phyloP scores from a whole-genome alignment of 1,140 invertebrate species.

The Anoplophora glabripennis region DNA sequence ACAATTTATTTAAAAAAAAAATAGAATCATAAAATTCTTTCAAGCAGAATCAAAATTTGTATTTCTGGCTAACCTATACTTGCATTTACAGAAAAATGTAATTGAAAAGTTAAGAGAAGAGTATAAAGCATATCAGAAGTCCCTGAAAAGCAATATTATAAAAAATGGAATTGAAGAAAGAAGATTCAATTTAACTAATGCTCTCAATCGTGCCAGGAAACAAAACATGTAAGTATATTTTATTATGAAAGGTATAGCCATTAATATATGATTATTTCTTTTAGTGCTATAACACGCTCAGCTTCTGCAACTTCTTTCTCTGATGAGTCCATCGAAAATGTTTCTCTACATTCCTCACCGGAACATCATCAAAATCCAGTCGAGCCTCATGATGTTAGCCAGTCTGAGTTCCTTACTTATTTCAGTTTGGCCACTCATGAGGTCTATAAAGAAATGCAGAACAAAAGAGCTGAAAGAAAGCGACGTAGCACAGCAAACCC shows the following conservation, averaged over 20 bases:
- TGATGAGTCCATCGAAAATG: constrained; percentile 37
- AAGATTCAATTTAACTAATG: constrained; percentile 37
- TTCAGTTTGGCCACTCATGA: constrained; percentile 52
- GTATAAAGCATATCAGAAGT: constrained; percentile 38
- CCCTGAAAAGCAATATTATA: constrained; percentile 32
- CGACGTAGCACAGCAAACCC: constrained; percentile 56
- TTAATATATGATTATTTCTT: constrained; percentile 9
- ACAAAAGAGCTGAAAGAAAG: constrained; percentile 54
- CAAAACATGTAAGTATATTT: constrained; percentile 44
- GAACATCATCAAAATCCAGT: constrained; percentile 35
- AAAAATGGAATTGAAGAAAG: constrained; percentile 42
- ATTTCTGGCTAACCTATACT: constrained; percentile 1
- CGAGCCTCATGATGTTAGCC: constrained; percentile 39
- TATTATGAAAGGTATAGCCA: neutral
- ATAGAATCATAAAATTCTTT: neutral
- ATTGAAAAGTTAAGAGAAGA: constrained; percentile 42
- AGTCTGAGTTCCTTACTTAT: constrained; percentile 45
- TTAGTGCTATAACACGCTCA: constrained; percentile 20
- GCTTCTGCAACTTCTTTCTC: constrained; percentile 34
- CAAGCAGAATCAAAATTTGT: neutral
- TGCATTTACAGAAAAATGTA: constrained; percentile 38
- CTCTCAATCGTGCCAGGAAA: constrained; percentile 42
- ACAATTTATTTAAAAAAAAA: too few species aligned
- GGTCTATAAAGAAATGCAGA: constrained; percentile 51
- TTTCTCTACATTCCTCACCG: constrained; percentile 31